Conservation (phyloP, 35 echinoderm and acorn worm genomes). For the Ophioderma brevispina region DNA sequence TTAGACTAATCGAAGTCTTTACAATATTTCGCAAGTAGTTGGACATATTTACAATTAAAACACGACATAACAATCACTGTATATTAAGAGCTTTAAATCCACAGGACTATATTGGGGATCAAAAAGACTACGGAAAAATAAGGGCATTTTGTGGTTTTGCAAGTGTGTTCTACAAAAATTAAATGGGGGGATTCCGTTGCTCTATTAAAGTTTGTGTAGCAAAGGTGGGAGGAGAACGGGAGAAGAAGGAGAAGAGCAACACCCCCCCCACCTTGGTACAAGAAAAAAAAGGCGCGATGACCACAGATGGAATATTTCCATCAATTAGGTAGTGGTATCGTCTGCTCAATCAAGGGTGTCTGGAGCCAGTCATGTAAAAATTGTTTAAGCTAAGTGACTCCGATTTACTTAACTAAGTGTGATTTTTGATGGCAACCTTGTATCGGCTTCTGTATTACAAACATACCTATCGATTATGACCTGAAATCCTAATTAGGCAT, state of each 20-base stretch:
- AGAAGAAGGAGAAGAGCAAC: no score
- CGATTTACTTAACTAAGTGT: slow-evolving; percentile 10
- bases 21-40: no score
- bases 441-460: not conserved
- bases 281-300: no score
- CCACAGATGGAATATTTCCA: no score
- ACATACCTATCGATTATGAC: not conserved
- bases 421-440: not conserved
- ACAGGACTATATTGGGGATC: not conserved
- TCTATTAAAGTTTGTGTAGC: no score
- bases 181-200: no score
- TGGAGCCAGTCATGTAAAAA: not conserved
- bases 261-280: no score
- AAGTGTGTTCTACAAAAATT: not conserved
- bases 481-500: not conserved
- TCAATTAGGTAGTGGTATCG: not conserved
- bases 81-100: not conserved
- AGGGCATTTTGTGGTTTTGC: not conserved
- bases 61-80: no score
- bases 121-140: not conserved
- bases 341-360: not conserved
- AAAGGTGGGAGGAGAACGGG: no score
- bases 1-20: no score
- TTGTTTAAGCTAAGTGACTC: not conserved
- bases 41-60: no score